Percentiles rank a stretch among this genome's conserved stretches.
phyloP scores from a whole-genome alignment of 2,888 invertebrate genomes.

The Thera obeliscata region DNA sequence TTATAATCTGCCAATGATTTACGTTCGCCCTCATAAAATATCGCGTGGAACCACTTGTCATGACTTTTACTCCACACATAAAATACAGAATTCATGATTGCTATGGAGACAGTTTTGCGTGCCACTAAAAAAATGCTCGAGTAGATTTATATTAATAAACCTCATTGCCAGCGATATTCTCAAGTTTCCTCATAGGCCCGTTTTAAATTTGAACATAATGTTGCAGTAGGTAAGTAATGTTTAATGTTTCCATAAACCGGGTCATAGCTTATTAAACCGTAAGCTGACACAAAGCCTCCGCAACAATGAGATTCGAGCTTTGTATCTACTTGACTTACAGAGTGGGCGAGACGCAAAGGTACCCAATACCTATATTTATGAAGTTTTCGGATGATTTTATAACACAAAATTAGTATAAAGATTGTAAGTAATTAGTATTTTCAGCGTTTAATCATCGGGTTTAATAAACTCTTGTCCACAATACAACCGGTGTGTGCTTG shows the following conservation, averaged over 20 bases:
- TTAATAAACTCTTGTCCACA: too few relatives aligned
- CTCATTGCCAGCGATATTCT: slow-evolving; percentile 27
- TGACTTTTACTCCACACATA: slow-evolving; percentile 57
- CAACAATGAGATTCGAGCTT: slow-evolving; percentile 57
- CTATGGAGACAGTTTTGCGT: slow-evolving; percentile 26
- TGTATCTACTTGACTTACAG: slow-evolving; percentile 44
- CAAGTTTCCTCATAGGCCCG: slow-evolving; percentile 26
- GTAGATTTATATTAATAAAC: slow-evolving; percentile 34
- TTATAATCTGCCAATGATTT: slow-evolving; percentile 61
- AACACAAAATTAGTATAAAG: background rate
- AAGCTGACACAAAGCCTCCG: slow-evolving; percentile 62
- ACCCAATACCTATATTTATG: slow-evolving; percentile 51
- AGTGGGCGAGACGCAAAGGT: slow-evolving; percentile 59
- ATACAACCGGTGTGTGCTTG: background rate
- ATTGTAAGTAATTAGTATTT: too few relatives aligned
- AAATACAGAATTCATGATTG: slow-evolving; percentile 55
- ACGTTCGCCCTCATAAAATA: slow-evolving; percentile 51
- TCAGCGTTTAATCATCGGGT: too few relatives aligned
- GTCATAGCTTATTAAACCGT: slow-evolving; percentile 42
- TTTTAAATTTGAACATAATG: slow-evolving; percentile 23
- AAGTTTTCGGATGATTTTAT: slow-evolving; percentile 44
- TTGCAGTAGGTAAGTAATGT: slow-evolving; percentile 31
- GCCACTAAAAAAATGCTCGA: slow-evolving; percentile 24
- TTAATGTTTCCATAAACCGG: slow-evolving; percentile 37
- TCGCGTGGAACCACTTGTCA: slow-evolving; percentile 52